Conservation (phyloP, 2,888 invertebrate genomes). For the Endomychus coccineus region DNA sequence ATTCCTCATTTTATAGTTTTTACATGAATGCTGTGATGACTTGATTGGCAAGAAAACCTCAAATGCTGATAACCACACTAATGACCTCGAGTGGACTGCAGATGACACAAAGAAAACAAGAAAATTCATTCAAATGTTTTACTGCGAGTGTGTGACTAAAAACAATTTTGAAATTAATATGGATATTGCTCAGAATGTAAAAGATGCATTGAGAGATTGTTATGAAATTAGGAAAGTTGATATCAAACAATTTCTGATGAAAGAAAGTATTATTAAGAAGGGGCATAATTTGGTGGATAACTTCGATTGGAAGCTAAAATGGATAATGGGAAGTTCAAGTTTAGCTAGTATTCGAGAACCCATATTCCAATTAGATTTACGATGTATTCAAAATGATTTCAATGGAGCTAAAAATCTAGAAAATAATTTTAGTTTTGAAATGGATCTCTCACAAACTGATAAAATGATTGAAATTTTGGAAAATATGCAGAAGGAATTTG, state of each 20-base stretch:
- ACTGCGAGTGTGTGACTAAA: slow-evolving; percentile 27
- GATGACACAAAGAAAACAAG: slow-evolving; percentile 33
- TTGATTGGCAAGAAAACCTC: slow-evolving; percentile 29
- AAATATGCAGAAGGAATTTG: too few species aligned
- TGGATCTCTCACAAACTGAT: slow-evolving; percentile 17
- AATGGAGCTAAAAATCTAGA: slow-evolving; percentile 16
- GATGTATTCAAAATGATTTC: slow-evolving; percentile 27
- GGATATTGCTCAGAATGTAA: slow-evolving; percentile 22
- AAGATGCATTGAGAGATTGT: slow-evolving; percentile 31
- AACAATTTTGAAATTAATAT: slow-evolving; percentile 9
- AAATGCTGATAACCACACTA: slow-evolving; percentile 31
- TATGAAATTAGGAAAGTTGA: slow-evolving; percentile 35
- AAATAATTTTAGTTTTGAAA: slow-evolving; percentile 37
- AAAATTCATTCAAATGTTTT: slow-evolving; percentile 33
- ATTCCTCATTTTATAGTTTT: slow-evolving; percentile 32
- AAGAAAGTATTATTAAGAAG: slow-evolving; percentile 34
- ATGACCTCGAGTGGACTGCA: slow-evolving; percentile 37
- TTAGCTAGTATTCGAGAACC: slow-evolving; percentile 45
- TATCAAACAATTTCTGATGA: slow-evolving; percentile 32
- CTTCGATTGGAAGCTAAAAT: slow-evolving; percentile 50
- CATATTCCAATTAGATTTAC: slow-evolving; percentile 45
- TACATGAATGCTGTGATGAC: slow-evolving; percentile 39
- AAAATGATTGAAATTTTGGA: slow-evolving; percentile 8
- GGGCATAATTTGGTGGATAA: slow-evolving; percentile 40
- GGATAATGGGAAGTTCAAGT: slow-evolving; percentile 48